A percentile compares a stretch with the other conserved stretches of the same genome.
Conservation (phyloP, 2,113 vertebrate genomes). For the Rhabdornis inornatus region DNA sequence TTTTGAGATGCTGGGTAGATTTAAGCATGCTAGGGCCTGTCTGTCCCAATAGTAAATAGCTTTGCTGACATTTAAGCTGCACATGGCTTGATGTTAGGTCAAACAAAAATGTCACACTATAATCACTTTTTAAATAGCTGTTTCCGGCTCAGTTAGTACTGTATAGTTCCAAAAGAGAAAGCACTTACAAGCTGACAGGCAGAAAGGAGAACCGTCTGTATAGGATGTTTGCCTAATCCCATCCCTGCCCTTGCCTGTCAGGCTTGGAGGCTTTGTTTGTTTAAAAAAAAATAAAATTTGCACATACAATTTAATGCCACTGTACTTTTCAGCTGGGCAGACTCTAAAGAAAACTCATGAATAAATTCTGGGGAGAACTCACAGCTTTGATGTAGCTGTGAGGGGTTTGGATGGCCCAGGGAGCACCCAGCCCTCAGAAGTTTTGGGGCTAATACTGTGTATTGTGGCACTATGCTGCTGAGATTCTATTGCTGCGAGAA, state of each 20-base stretch:
- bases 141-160: constrained; percentile 59
- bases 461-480: not conserved
- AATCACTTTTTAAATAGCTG: constrained; percentile 59
- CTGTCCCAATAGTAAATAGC: not conserved
- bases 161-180: constrained; percentile 51
- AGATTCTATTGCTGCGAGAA: not conserved
- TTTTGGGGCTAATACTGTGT: not conserved
- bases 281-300: not conserved
- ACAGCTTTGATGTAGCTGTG: not conserved
- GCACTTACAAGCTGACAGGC: constrained; percentile 55
- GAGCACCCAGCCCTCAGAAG: not conserved
- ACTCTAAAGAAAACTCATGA: not conserved
- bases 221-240: constrained; percentile 61
- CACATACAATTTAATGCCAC: not conserved
- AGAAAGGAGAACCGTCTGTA: constrained; percentile 45
- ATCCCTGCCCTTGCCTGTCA: constrained; percentile 29
- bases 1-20: not conserved
- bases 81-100: constrained; percentile 5
- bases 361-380: not conserved
- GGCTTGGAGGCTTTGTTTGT: constrained; percentile 14
- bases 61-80: constrained; percentile 17
- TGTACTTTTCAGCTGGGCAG: not conserved
- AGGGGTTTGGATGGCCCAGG: not conserved
- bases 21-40: constrained; percentile 4
- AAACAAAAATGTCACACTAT: constrained; percentile 36